Percentiles rank a stretch among this genome's conserved stretches.
These are phyloP conservation scores for Xiphias gladius DNA, from an alignment of 2,113 vertebrate species.

Conservation along the genomic window DNA sequence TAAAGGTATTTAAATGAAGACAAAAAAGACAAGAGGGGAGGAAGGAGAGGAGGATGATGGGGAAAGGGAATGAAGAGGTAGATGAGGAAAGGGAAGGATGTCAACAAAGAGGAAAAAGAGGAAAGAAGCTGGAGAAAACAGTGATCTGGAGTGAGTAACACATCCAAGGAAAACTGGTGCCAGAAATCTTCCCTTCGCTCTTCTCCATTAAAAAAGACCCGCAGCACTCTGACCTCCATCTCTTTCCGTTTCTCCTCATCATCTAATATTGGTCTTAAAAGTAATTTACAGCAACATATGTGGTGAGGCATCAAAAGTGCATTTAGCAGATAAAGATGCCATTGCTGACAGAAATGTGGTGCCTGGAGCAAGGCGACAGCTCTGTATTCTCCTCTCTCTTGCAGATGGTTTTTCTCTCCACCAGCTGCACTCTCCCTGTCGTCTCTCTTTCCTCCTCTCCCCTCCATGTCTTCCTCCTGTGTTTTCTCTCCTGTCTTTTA, in stretches of 20 bases:
- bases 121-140: conserved; percentile 4
- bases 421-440: conserved; percentile 31
- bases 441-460: conserved; percentile 14
- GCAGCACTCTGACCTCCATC: conserved; percentile 40
- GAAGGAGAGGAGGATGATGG: background rate
- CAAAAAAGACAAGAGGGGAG: background rate
- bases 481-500: background rate
- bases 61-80: background rate
- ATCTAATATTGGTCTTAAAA: conserved; percentile 71
- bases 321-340: conserved; percentile 82
- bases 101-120: background rate
- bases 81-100: background rate
- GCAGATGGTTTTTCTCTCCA: conserved; percentile 15
- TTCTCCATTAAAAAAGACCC: conserved; percentile 66
- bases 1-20: background rate
- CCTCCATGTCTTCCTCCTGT: conserved; percentile 2
- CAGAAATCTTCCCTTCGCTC: conserved; percentile 44
- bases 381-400: conserved; percentile 47
- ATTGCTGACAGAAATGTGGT: conserved; percentile 73
- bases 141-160: conserved; percentile 24
- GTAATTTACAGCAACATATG: conserved; percentile 79
- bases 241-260: conserved; percentile 43
- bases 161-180: conserved; percentile 48
- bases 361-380: conserved; percentile 63
- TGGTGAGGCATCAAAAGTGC: conserved; percentile 79